Base-by-base conservation (phyloP, 2,888 invertebrate genomes). In the Hypsopygia costalis region DNA sequence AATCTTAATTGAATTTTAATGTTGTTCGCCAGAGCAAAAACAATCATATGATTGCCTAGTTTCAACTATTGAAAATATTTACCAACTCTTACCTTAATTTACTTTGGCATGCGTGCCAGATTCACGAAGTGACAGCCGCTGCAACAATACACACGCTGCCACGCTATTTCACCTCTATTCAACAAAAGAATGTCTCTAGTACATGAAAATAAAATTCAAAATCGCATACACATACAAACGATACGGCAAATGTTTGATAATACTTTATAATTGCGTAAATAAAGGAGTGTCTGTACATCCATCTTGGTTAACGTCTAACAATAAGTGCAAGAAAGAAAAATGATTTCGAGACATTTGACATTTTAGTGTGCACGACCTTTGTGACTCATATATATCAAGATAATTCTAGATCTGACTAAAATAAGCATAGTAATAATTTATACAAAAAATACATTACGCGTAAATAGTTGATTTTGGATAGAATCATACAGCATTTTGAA, bases 281-380 rank as follows among this genome's bases (percentile, higher is more conserved):
- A 52, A 29, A 51, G 49, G 50, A 46, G 49, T 47, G 58, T 49
- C 46, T 22, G 32, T 41, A 36, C 32, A 34, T 34, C 36, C 40
- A 36, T 11, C 35, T 16, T 4, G 16, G 16, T 47, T 51, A 44
- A 41, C 47, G 45, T 32, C 47, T 11, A 48, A 16, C 16, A 16
- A 16, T 16, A 16, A 61, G 57, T 57, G 61, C 42, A 53, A 62
- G 48, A 63, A 66, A 66, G n/a, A 66, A 63, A 58, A 58, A 48
- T 49, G 33, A 47, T 45, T 16, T 16, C 16, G 16, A 44, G 45
- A 45, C 54, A 47, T 51, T 58, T 66, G 62, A 52, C 62, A 62
- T 65, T 65, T 59, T 11, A 35, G 39, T 39, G 44, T 32, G 36
- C 43, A 42, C 16, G 61, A 62, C 63, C 65, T 66, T 63, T 64